Evolutionary conservation across 2,113 vertebrate genomes (phyloP).

Genomic region (Panthera tigris): DNA sequence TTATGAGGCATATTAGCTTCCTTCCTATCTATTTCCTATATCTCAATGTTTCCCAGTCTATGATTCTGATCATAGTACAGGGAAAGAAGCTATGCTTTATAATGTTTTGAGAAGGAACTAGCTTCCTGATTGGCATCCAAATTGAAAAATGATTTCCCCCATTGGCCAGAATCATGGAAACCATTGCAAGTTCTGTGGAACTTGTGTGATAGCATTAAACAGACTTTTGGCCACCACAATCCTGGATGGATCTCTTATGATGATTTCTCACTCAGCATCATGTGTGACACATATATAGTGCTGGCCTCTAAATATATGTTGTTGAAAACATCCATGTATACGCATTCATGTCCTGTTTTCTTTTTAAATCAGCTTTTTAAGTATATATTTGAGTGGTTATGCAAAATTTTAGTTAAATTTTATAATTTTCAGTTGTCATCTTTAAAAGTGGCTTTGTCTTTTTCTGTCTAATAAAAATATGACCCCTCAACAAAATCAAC

Average conservation of each 20-base stretch:
- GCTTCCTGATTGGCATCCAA: background rate
- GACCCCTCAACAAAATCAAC: background rate
- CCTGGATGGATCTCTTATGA: background rate
- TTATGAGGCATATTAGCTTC: background rate
- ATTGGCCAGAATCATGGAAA: background rate
- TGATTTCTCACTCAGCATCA: background rate
- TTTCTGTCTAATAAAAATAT: background rate
- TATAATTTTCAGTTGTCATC: background rate
- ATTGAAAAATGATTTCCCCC: slow-evolving; percentile 14
- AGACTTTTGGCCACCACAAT: background rate
- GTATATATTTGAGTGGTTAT: background rate
- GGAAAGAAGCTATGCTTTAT: background rate
- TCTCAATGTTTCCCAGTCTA: background rate
- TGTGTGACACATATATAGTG: background rate
- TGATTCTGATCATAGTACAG: background rate
- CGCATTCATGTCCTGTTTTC: background rate
- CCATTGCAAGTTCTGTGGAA: background rate
- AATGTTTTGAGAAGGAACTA: slow-evolving; percentile 30
- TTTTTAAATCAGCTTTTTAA: background rate
- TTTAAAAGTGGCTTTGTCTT: background rate
- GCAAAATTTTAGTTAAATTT: background rate
- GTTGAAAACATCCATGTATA: background rate
- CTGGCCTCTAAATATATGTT: background rate
- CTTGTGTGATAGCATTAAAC: background rate
- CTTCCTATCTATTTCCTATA: background rate